Evolutionary conservation across 2,888 invertebrate species (phyloP).

Genomic region (Drosophila pegasa): DNA sequence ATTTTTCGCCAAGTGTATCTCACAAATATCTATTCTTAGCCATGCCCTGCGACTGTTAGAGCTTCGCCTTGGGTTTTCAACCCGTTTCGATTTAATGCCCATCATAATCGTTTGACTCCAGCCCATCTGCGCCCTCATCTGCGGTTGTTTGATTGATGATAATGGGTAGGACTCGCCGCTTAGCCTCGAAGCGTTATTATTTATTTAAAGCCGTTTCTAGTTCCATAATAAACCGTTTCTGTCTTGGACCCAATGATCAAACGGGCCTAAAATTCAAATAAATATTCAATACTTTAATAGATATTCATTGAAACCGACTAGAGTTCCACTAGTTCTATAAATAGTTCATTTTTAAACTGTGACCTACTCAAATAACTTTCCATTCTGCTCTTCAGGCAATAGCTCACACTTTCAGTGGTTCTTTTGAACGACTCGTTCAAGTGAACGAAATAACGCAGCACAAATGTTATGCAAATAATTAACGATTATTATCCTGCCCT

Average conservation of each 20-base stretch:
- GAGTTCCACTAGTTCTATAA: not conserved
- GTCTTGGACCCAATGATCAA: not conserved
- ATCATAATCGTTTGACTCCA: conserved; percentile 36
- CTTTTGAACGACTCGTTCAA: not conserved
- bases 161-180: conserved; percentile 8
- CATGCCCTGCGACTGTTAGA: not conserved
- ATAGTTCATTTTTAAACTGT: not conserved
- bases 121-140: not conserved
- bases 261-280: too few species aligned
- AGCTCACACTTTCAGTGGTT: not conserved
- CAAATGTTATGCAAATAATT: not conserved
- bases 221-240: not conserved
- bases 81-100: conserved; percentile 44
- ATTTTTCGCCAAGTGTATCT: not conserved
- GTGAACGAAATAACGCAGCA: not conserved
- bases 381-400: not conserved
- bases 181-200: conserved; percentile 15
- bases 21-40: conserved; percentile 19
- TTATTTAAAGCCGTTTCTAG: not conserved
- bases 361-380: not conserved
- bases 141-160: conserved; percentile 49
- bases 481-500: not conserved
- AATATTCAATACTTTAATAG: not conserved
- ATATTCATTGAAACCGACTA: not conserved
- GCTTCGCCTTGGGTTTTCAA: conserved; percentile 40